A percentile compares a stretch with the other conserved stretches of the same genome.
Conservation (phyloP, 2,113 vertebrate species). For the Panthera uncia region DNA sequence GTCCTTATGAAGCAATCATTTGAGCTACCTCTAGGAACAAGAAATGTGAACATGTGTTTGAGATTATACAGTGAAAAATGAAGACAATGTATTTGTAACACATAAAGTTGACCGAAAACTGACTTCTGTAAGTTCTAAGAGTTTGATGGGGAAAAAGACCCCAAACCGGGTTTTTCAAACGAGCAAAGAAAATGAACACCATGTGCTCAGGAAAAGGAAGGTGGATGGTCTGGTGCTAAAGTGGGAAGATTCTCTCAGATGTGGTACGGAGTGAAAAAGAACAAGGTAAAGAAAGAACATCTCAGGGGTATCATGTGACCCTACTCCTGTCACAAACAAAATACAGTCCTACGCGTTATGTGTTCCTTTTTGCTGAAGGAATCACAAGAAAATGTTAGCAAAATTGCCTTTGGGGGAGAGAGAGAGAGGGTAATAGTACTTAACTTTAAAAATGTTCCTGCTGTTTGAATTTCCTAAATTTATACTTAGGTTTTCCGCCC, state of each 20-base stretch:
- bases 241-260: not conserved
- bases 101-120: not conserved
- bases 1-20: not conserved
- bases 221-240: not conserved
- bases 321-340: not conserved
- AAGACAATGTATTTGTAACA: not conserved
- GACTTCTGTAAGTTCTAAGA: not conserved
- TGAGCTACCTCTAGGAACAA: not conserved
- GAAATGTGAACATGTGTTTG: not conserved
- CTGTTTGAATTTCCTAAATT: conserved; percentile 8
- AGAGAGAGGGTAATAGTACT: not conserved
- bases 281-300: not conserved
- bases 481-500: not conserved
- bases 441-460: not conserved
- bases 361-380: not conserved
- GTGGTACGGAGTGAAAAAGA: not conserved
- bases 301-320: accelerated
- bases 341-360: not conserved
- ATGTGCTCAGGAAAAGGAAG: not conserved
- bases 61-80: not conserved
- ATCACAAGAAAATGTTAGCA: not conserved
- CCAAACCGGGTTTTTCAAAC: not conserved
- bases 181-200: not conserved
- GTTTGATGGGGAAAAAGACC: not conserved
- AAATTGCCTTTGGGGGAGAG: not conserved